Evolutionary conservation across 2,113 vertebrate species (phyloP).

Genomic region (Cyprinodon variegatus): DNA sequence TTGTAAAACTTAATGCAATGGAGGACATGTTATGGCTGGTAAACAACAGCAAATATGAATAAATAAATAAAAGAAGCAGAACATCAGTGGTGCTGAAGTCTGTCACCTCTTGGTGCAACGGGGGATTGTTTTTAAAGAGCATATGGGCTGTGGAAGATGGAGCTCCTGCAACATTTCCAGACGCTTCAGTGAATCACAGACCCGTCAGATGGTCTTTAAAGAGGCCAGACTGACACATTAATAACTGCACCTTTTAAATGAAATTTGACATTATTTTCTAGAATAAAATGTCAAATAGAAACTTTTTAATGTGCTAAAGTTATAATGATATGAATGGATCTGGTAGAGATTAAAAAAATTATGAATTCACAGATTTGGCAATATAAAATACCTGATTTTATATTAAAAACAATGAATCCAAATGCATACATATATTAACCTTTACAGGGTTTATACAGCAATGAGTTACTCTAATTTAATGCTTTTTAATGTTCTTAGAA

Average conservation of each 20-base stretch:
- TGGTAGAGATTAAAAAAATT: neutral
- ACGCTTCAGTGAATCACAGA: constrained; percentile 62
- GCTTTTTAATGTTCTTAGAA: too few species aligned
- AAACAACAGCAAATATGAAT: constrained; percentile 72
- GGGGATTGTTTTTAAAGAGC: constrained; percentile 77
- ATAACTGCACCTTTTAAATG: constrained; percentile 50
- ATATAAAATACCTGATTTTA: neutral
- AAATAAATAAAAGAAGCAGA: constrained; percentile 66
- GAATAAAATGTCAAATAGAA: neutral
- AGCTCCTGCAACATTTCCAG: constrained; percentile 66
- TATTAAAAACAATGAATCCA: too few species aligned
- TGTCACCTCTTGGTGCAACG: constrained; percentile 71
- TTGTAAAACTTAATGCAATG: constrained; percentile 77
- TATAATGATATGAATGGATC: neutral
- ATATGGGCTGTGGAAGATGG: constrained; percentile 68
- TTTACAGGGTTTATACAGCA: too few species aligned
- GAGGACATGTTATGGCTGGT: constrained; percentile 74
- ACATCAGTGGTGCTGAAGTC: constrained; percentile 72
- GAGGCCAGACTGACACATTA: constrained; percentile 56
- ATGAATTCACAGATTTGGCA: neutral
- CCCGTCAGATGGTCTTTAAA: constrained; percentile 57
- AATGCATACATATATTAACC: too few species aligned
- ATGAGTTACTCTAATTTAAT: too few species aligned
- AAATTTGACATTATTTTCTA: constrained; percentile 15
- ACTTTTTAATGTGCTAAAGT: neutral